These are phyloP conservation scores for Pseudomyrmex pallidus DNA, from an alignment of 1,140 invertebrate genomes.

Conservation along the genomic window DNA sequence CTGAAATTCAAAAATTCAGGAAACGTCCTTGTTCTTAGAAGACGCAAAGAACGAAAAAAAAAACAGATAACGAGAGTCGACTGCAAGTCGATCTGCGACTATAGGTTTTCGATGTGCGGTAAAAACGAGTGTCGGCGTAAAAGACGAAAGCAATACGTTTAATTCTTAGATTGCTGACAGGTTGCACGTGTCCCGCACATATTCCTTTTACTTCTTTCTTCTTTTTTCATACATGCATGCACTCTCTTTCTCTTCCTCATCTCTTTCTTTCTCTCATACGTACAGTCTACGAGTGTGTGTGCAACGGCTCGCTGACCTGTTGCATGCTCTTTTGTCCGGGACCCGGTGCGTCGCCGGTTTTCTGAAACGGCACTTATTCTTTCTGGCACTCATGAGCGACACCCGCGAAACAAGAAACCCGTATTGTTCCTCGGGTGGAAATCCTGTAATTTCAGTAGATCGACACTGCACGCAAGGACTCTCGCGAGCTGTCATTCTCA, in stretches of 20 bases:
- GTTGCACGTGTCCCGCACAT: constrained; percentile 9
- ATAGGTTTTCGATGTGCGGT: constrained; percentile 36
- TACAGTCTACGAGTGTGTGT: constrained; percentile 62
- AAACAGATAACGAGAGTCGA: constrained; percentile 12
- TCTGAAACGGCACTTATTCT: constrained; percentile 78
- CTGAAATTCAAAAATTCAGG: background rate
- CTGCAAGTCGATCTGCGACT: constrained; percentile 12
- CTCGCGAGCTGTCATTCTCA: constrained; percentile 22
- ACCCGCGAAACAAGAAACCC: constrained; percentile 77
- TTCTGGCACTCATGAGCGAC: constrained; percentile 69
- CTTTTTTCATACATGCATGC: constrained; percentile 8
- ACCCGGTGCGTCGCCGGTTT: constrained; percentile 67
- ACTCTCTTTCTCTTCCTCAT: constrained; percentile 4
- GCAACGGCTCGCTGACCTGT: constrained; percentile 79
- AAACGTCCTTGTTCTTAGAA: background rate
- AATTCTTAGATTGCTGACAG: constrained; percentile 60
- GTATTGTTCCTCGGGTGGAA: constrained; percentile 75
- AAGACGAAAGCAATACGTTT: constrained; percentile 64
- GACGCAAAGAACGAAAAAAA: background rate
- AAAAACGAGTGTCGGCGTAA: constrained; percentile 62
- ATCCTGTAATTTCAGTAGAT: constrained; percentile 82
- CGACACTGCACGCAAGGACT: constrained; percentile 31
- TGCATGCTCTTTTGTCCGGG: constrained; percentile 82
- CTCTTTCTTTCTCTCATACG: constrained; percentile 16
- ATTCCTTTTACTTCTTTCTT: background rate